Conservation (phyloP, 2,113 vertebrate genomes). For the Amazona guildingii region DNA sequence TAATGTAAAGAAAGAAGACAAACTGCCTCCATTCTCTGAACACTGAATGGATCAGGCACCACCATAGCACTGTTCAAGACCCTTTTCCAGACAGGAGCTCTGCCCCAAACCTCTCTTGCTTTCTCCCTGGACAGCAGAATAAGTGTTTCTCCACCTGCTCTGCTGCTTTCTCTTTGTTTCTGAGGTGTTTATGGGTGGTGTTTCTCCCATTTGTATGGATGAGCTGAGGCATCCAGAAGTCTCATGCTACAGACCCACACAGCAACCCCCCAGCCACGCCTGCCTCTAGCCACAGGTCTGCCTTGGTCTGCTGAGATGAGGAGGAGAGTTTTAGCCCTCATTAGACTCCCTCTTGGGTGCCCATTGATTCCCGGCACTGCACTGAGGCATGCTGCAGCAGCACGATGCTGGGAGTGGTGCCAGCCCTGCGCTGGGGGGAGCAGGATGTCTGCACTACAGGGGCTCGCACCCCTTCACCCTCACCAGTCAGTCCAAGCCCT, state of each 20-base stretch:
- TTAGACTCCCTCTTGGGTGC: not conserved
- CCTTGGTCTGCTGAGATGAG: not conserved
- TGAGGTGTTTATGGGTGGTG: not conserved
- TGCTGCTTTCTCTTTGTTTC: not conserved
- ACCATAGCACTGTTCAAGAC: not conserved
- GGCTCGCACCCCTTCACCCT: not conserved
- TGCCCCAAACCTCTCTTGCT: not conserved
- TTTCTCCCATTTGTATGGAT: not conserved
- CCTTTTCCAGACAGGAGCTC: not conserved
- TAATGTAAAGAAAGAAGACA: not conserved
- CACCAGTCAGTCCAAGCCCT: not conserved
- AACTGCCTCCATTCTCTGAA: not conserved
- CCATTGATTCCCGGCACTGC: not conserved
- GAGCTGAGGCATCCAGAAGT: not conserved
- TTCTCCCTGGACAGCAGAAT: not conserved
- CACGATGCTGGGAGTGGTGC: accelerated
- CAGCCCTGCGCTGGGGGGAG: not conserved
- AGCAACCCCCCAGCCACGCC: not conserved
- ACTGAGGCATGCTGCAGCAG: not conserved
- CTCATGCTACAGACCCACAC: accelerated
- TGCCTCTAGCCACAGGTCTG: not conserved
- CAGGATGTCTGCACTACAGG: not conserved
- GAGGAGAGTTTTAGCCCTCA: not conserved
- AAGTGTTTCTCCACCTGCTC: not conserved
- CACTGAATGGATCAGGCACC: not conserved